These are phyloP conservation scores for Amaurobius ferox DNA, from an alignment of 2,888 invertebrate genomes.

Conservation along the genomic window DNA sequence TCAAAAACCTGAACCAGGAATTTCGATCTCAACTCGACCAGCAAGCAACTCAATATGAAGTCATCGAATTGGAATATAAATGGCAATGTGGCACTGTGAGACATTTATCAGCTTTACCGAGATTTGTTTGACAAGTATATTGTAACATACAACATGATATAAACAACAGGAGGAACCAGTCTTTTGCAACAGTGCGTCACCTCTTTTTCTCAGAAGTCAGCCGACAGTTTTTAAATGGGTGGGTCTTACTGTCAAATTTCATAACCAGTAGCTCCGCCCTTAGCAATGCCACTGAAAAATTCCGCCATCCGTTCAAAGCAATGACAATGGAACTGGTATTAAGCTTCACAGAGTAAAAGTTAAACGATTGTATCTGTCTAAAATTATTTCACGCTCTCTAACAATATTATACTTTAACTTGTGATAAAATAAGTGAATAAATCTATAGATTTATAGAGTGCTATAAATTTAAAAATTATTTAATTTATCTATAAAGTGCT, in stretches of 20 bases:
- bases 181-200: not conserved
- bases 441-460: too few relatives aligned
- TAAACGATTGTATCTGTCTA: too few relatives aligned
- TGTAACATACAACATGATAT: not conserved
- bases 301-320: not conserved
- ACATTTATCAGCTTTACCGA: not conserved
- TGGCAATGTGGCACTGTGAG: not conserved
- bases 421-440: too few relatives aligned
- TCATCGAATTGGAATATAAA: constrained; percentile 6
- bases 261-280: not conserved
- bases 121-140: constrained; percentile 16
- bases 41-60: not conserved
- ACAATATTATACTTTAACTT: too few relatives aligned
- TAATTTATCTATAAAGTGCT: too few relatives aligned
- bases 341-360: too few relatives aligned
- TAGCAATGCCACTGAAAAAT: not conserved
- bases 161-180: not conserved
- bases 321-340: constrained; percentile 6
- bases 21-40: not conserved
- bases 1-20: not conserved
- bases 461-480: too few relatives aligned
- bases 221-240: constrained; percentile 3
- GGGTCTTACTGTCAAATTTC: constrained; percentile 1
- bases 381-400: too few relatives aligned
- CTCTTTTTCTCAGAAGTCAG: constrained; percentile 8